These are phyloP conservation scores for Rhynchophorus ferrugineus DNA, from an alignment of 1,140 invertebrate genomes.

Conservation along the genomic window DNA sequence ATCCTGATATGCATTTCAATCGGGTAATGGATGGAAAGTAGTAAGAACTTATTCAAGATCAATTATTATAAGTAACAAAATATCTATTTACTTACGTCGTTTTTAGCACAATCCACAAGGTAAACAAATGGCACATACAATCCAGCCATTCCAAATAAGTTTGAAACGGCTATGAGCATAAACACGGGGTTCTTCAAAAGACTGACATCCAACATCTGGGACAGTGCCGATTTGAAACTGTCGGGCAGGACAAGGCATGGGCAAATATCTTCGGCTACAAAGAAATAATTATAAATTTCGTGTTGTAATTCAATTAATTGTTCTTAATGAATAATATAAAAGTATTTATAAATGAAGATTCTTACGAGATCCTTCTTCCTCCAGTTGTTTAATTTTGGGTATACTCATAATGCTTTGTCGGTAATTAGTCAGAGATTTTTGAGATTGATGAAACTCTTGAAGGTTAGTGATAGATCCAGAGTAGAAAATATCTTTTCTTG, in stretches of 20 bases:
- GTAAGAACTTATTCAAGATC: too few relatives aligned
- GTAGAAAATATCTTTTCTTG: conserved; percentile 97
- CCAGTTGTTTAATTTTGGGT: conserved; percentile 35
- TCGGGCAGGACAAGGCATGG: conserved; percentile 71
- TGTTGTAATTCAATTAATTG: too few relatives aligned
- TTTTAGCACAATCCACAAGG: conserved; percentile 72
- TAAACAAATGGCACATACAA: conserved; percentile 95
- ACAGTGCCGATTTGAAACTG: conserved; percentile 71
- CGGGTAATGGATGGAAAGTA: too few relatives aligned
- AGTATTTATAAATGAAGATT: conserved; percentile 23
- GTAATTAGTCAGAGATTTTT: conserved; percentile 83
- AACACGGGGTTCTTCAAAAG: conserved; percentile 87
- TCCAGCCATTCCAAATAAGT: conserved; percentile 89
- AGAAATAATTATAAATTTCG: too few relatives aligned
- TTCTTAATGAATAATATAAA: neutral
- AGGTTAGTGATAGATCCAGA: conserved; percentile 88
- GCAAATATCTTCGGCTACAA: conserved; percentile 60
- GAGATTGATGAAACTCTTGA: conserved; percentile 86
- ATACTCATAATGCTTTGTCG: conserved; percentile 55
- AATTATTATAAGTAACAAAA: conserved; percentile 1
- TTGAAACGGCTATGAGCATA: conserved; percentile 87
- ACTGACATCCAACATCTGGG: conserved; percentile 91
- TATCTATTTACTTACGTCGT: conserved; percentile 48
- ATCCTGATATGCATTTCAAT: too few relatives aligned
- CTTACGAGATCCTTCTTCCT: conserved; percentile 59